A percentile compares a stretch with the other conserved stretches of the same genome.
phyloP scores from a whole-genome alignment of 1,140 invertebrate genomes.

The Caenorhabditis elegans region DNA sequence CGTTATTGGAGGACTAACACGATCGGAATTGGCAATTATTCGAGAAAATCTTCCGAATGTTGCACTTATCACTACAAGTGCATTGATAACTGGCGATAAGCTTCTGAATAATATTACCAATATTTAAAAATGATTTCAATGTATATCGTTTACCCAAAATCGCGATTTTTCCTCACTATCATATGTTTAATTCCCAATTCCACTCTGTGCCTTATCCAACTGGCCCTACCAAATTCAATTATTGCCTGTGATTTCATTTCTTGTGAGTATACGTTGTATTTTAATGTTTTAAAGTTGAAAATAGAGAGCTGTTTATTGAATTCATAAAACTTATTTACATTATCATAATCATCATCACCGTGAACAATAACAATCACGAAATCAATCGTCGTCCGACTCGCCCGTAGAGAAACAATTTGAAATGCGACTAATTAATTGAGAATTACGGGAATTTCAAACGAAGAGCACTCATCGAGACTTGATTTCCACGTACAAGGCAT shows the following conservation, averaged over 20 bases:
- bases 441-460: neutral
- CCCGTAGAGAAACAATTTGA: neutral
- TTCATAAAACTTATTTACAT: neutral
- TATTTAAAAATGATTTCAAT: constrained; percentile 14
- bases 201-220: too few relatives aligned
- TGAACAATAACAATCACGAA: too few relatives aligned
- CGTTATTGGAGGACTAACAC: constrained; percentile 53
- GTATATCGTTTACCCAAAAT: too few relatives aligned
- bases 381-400: neutral
- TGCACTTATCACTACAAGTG: neutral
- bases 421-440: neutral
- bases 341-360: neutral
- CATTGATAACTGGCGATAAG: constrained; percentile 25
- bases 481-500: neutral
- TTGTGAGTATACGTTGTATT: too few relatives aligned
- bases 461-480: neutral
- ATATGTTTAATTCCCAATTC: too few relatives aligned
- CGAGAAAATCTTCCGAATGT: constrained; percentile 23
- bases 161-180: too few relatives aligned
- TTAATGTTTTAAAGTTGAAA: too few relatives aligned
- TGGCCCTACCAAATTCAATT: too few relatives aligned
- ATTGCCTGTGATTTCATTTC: too few relatives aligned
- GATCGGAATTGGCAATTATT: constrained; percentile 49
- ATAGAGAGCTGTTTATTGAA: too few relatives aligned
- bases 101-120: constrained; percentile 34